Evolutionary conservation across 1,140 invertebrate species (phyloP), one percentile per base, ranked within the genome.

Genomic region (Augochlora pura): DNA sequence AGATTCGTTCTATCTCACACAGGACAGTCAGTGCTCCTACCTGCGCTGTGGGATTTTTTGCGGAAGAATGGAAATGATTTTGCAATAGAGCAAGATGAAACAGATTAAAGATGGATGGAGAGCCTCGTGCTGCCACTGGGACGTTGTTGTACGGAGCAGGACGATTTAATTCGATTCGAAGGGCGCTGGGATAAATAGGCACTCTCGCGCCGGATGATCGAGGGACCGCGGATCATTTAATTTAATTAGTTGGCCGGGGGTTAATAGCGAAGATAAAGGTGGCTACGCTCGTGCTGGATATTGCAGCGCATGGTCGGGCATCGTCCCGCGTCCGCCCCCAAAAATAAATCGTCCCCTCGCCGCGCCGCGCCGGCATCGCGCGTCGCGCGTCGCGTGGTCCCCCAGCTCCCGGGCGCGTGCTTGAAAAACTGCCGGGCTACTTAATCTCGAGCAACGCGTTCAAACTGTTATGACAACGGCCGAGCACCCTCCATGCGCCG

Each of bases 221-320:
- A 93, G 90, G 87, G 90, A 82, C 88, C 86, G 88, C 90, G 87
- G 89, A 92, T 92, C 91, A 91, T 92, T 91, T 91, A 92, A 93
- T 92, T 93, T 93, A 93, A 93, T 93, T 92, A 91, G 87, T 88
- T 87, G 86, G 84, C 86, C 86, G 90, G 88, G 85, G 91, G 89
- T 91, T 92, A 91, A 92, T 91, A 91, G 90, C 89, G 80, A 89
- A 91, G 91, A 91, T 91, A 91, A 92, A 93, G 91, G 88, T 91
- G 85, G 83, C 86, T 77, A 81, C 74, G 73, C 85, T 87, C 86
- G 88, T 87, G 83, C 83, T 82, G 80, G 87, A 87, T 88, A 87
- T 88, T 87, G 87, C 87, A 81, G 71, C 80, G 74, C 60, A 73
- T 73, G 70, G 72, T 62, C 72, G 74, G 73, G 70, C 77, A 68